Conservation (phyloP, 1,140 invertebrate genomes). For the Drosophila burlai region DNA sequence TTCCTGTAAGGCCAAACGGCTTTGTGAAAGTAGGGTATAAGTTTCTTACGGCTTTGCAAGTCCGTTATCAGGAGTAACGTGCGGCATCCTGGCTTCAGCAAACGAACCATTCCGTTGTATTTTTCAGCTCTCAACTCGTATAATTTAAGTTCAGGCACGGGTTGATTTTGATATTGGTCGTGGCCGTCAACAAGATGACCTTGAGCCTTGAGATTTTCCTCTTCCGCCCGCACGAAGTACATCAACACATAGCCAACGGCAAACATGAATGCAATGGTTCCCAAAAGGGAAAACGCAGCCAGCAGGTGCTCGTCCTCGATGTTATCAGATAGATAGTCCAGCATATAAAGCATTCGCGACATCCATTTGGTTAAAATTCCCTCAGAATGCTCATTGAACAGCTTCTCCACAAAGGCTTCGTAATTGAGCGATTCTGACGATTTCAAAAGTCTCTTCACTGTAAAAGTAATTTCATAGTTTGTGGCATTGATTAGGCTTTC, state of each 20-base stretch:
- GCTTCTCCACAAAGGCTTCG: conserved; percentile 90
- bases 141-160: conserved; percentile 89
- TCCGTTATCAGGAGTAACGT: conserved; percentile 97
- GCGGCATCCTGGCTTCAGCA: conserved; percentile 97
- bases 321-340: conserved; percentile 91
- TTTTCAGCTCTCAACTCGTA: conserved; percentile 98
- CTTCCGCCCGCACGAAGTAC: conserved; percentile 93
- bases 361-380: conserved; percentile 91
- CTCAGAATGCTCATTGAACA: conserved; percentile 91
- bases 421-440: conserved; percentile 90
- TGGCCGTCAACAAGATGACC: conserved; percentile 81
- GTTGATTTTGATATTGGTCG: conserved; percentile 52
- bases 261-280: conserved; percentile 92
- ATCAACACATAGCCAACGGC: conserved; percentile 95
- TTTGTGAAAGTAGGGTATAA: conserved; percentile 96
- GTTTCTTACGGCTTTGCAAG: conserved; percentile 92
- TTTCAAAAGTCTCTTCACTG: conserved; percentile 90
- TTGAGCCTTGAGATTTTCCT: conserved; percentile 90
- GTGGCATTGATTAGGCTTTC: conserved; percentile 90
- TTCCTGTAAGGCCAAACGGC: conserved; percentile 97
- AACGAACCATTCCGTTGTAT: conserved; percentile 96
- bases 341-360: conserved; percentile 88
- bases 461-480: conserved; percentile 89
- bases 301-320: conserved; percentile 93
- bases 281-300: conserved; percentile 92